Conservation (phyloP, 2,797 vertebrate genomes). For the Cichlasoma orientale region DNA sequence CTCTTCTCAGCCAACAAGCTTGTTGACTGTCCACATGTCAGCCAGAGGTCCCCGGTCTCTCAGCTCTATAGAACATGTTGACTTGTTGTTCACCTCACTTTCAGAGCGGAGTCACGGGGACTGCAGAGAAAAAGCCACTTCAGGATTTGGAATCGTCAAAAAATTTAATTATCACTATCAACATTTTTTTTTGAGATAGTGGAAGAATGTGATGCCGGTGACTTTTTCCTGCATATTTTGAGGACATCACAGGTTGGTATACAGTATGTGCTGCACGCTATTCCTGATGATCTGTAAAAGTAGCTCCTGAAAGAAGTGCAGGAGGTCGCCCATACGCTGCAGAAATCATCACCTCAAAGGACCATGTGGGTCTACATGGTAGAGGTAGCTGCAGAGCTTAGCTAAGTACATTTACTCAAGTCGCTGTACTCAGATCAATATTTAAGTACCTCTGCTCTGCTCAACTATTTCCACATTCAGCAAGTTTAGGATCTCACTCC, state of each 20-base stretch:
- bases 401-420: slow-evolving; percentile 51
- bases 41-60: slow-evolving; percentile 35
- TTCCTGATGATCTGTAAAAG: slow-evolving; percentile 22
- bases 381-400: slow-evolving; percentile 37
- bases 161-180: slow-evolving; percentile 12
- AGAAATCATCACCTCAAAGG: slow-evolving; percentile 59
- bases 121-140: slow-evolving; percentile 42
- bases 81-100: slow-evolving; percentile 26
- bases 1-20: slow-evolving; percentile 44
- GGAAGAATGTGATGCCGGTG: not conserved
- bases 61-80: slow-evolving; percentile 24
- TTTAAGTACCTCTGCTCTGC: slow-evolving; percentile 58
- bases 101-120: not conserved
- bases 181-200: not conserved
- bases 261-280: not conserved
- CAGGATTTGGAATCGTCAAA: slow-evolving; percentile 18
- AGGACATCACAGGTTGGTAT: not conserved
- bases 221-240: not conserved
- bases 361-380: slow-evolving; percentile 30
- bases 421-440: slow-evolving; percentile 64
- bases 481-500: slow-evolving; percentile 42
- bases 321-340: slow-evolving; percentile 30
- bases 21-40: slow-evolving; percentile 55
- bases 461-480: slow-evolving; percentile 56
- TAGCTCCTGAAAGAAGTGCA: not conserved